phyloP scores from a whole-genome alignment of 2,888 invertebrate species.

The Phengaris alcon region DNA sequence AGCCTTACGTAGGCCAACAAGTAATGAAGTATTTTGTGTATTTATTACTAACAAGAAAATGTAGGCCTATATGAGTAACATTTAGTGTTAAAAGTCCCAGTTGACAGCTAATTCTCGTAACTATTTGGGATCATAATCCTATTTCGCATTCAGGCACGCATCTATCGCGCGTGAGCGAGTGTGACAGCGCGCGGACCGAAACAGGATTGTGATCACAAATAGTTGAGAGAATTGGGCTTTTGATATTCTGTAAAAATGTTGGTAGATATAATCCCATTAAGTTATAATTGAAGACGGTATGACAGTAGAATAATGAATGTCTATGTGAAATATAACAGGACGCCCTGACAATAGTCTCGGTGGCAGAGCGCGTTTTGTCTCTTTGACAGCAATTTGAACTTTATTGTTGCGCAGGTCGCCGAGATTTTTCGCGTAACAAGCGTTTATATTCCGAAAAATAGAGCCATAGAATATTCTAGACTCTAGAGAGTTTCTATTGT shows the following conservation, averaged over 20 bases:
- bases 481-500: constrained; percentile 4
- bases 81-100: too few relatives aligned
- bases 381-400: constrained; percentile 18
- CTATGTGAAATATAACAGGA: constrained; percentile 1
- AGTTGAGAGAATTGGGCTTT: too few relatives aligned
- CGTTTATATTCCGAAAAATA: constrained; percentile 22
- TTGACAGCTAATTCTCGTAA: too few relatives aligned
- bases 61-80: too few relatives aligned
- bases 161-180: too few relatives aligned
- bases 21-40: too few relatives aligned
- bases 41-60: too few relatives aligned
- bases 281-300: neutral
- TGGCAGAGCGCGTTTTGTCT: constrained; percentile 19
- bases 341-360: constrained; percentile 7
- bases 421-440: constrained; percentile 4
- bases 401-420: neutral
- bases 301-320: neutral
- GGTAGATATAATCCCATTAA: neutral
- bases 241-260: neutral
- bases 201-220: too few relatives aligned
- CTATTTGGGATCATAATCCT: too few relatives aligned
- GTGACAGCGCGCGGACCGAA: too few relatives aligned
- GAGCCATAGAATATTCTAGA: constrained; percentile 14
- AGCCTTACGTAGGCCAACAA: too few relatives aligned
- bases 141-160: too few relatives aligned